Evolutionary conservation across 2,113 vertebrate species (phyloP).

Genomic region (Lonchura striata): DNA sequence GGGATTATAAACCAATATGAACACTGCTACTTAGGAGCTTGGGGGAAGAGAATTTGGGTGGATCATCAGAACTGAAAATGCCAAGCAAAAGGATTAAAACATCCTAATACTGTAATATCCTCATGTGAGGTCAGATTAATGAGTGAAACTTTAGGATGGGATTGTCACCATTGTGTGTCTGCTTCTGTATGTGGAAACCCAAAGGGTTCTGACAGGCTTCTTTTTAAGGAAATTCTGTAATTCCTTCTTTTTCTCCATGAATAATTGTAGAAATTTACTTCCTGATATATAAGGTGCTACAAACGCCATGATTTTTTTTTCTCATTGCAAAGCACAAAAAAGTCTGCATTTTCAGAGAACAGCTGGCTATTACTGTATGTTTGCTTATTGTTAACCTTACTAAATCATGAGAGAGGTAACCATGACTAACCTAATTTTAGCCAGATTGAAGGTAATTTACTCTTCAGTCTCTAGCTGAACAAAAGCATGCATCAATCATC

Average conservation of each 20-base stretch:
- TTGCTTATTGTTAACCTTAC: not conserved
- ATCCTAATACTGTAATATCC: not conserved
- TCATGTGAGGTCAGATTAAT: not conserved
- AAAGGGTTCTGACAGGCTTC: not conserved
- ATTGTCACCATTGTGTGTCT: not conserved
- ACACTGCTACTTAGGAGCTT: not conserved
- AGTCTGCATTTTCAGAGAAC: not conserved
- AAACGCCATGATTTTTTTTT: not conserved
- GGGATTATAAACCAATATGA: not conserved
- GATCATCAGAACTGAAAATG: not conserved
- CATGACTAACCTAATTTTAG: conserved; percentile 9
- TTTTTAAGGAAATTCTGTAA: not conserved
- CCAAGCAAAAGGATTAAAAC: not conserved
- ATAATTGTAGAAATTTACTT: not conserved
- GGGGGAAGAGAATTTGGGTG: not conserved
- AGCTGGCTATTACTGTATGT: not conserved
- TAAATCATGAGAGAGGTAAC: not conserved
- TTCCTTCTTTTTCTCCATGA: not conserved
- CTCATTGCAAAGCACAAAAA: not conserved
- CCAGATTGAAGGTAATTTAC: not conserved
- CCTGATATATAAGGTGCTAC: not conserved
- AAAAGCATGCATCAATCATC: not conserved
- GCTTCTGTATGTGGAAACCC: not conserved
- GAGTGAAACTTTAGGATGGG: not conserved
- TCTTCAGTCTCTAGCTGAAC: not conserved